Evolutionary conservation across 2,888 invertebrate species (phyloP), one percentile per base, ranked within the genome.

Genomic region (Sacculina carcini): DNA sequence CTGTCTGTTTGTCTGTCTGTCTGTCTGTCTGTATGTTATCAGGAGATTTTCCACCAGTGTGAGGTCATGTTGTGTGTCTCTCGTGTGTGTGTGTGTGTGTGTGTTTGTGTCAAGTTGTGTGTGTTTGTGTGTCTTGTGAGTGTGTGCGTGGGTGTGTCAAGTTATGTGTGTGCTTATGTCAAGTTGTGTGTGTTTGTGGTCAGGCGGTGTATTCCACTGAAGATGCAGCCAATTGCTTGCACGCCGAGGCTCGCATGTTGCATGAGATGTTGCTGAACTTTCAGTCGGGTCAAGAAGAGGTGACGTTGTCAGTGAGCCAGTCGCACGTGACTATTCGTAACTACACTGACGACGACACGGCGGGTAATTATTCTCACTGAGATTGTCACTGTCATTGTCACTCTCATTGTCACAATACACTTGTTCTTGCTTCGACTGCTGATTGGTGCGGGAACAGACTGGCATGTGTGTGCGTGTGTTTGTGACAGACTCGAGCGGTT

Each of bases 181-280:
- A n/a, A n/a, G n/a, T n/a, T n/a, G n/a, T n/a, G n/a, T n/a, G 29
- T n/a, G n/a, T n/a, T n/a, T n/a, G n/a, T n/a, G n/a, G n/a, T 9
- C 52, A 68, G 66, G 66, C 65, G n/a, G 60, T 63, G 29, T 67
- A 66, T 50, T 60, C 62, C 31, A 65, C 63, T 58, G 61, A 62
- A 49, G 60, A 61, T 46, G 60, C 61, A 28, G 57, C 61, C 2
- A 67, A 67, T 57, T 60, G 76, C 58, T 69, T 79, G 59, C 66
- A 68, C 46, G 71, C 50, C 32, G 71, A 74, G 14, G 70, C 76
- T 58, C 72, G 73, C 60, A 69, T 83, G 53, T 71, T 84, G 47
- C 70, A 72, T 55, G 79, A 83, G 63, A 77, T 81, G 39, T 70
- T 85, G 3, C 71, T 74, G 54, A 84, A 81, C 65, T 89, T 89